These are phyloP conservation scores for Portevinia maculata DNA, from an alignment of 2,888 invertebrate genomes.

Conservation along the genomic window DNA sequence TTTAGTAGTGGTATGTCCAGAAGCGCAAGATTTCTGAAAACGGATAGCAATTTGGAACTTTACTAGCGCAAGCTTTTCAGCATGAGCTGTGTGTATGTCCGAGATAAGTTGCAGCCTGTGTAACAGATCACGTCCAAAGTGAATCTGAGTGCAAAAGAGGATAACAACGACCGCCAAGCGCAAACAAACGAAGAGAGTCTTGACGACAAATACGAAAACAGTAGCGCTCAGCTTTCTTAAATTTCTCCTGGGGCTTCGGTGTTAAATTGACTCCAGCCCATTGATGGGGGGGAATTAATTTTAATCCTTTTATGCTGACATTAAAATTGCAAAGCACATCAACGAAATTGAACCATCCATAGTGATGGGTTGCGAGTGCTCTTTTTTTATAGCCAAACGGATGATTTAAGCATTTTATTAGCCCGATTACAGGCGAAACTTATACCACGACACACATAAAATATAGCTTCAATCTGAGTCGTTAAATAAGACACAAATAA, in stretches of 20 bases:
- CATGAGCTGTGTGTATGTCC: neutral
- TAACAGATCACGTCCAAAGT: conserved; percentile 48
- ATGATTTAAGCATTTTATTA: conserved; percentile 52
- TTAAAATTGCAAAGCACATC: conserved; percentile 44
- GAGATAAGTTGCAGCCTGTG: conserved; percentile 34
- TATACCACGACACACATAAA: conserved; percentile 6
- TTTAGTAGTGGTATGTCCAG: conserved; percentile 57
- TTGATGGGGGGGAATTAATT: conserved; percentile 47
- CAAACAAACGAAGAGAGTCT: conserved; percentile 18
- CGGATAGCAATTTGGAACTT: conserved; percentile 35
- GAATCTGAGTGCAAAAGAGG: conserved; percentile 56
- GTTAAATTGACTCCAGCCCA: neutral
- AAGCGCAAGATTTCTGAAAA: conserved; percentile 23
- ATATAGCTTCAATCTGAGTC: conserved; percentile 11
- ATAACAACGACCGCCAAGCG: conserved; percentile 38
- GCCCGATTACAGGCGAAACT: conserved; percentile 10
- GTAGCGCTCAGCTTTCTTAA: conserved; percentile 51
- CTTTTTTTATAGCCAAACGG: conserved; percentile 15
- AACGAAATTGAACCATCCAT: conserved; percentile 15
- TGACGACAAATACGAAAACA: conserved; percentile 14
- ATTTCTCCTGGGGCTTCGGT: conserved; percentile 46
- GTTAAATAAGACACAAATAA: conserved; percentile 25
- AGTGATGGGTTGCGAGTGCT: neutral
- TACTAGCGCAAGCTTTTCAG: neutral
- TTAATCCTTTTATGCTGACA: conserved; percentile 60